Evolutionary conservation across 2,888 invertebrate genomes (phyloP).

Genomic region (Andrena minutula): DNA sequence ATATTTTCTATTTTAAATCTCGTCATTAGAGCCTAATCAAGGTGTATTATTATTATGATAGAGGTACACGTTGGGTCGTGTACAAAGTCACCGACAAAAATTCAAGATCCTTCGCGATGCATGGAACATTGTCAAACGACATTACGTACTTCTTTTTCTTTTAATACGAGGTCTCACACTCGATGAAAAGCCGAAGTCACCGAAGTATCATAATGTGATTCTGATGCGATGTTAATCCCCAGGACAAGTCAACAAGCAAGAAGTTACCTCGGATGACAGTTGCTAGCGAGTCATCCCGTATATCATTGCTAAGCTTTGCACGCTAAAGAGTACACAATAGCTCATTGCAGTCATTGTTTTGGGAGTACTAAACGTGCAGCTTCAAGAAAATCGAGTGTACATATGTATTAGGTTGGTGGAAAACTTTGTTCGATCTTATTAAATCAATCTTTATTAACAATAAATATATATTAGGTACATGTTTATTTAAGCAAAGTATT

Average conservation of each 20-base stretch:
- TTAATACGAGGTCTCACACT: not conserved
- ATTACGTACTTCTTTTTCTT: not conserved
- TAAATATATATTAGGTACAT: no score
- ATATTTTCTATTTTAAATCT: no score
- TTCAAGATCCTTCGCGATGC: not conserved
- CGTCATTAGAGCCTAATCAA: no score
- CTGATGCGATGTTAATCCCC: constrained; percentile 1
- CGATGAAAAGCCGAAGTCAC: constrained; percentile 2
- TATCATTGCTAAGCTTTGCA: not conserved
- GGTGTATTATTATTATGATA: no score
- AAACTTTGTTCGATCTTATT: no score
- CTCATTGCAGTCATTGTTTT: not conserved
- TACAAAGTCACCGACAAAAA: not conserved
- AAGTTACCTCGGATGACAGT: not conserved
- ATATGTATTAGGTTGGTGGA: no score
- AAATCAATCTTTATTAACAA: no score
- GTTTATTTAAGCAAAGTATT: no score
- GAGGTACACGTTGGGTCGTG: no score
- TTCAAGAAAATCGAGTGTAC: no score
- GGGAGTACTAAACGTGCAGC: not conserved
- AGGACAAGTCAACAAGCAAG: constrained; percentile 1
- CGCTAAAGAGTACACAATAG: not conserved
- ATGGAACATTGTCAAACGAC: not conserved
- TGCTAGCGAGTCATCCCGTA: not conserved
- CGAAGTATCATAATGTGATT: constrained; percentile 1